Evolutionary conservation across 2,113 vertebrate genomes (phyloP), one percentile per base, ranked within the genome.

Genomic region (Campylomormyrus tamandua): DNA sequence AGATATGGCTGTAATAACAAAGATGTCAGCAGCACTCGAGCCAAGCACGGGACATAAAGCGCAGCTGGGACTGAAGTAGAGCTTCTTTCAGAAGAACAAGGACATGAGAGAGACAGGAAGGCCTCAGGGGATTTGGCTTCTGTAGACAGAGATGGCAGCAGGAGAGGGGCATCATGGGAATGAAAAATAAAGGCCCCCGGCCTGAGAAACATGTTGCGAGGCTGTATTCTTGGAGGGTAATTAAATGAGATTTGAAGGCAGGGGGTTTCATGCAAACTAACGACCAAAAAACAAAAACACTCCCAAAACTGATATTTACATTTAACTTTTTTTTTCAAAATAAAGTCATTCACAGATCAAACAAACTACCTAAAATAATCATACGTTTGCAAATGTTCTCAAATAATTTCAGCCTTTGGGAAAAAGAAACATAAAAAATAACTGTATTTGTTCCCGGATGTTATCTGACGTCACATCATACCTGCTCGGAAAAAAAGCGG

Each of bases 401-500:
- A 24, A n/a, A n/a, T 50, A 85, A 50, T 86, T 48, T 2, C 31
- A 77, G 1, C 70, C 27, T 80, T 80, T 42, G 35, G 4, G 11
- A 50, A 50, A 45, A 62, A 92, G 53, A 90, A 92, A 45, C 56
- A 91, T 62, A 95, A 93, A 91, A 92, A 56, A 24, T 21, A 53
- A 9, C 39, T 7, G 35, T 35, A 3, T 35, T 53, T 39, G 11
- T 50, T 87, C 21, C 85, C 21, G 50, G 85, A 53, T 5, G 46
- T 19, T 84, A 17, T 56, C 24, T 58, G 17, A 39, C n/a, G 10
- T 11, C 5, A 19, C 45, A 21, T n/a, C 58, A 21, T 94, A 98
- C 98, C 97, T 99, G 98, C 93, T 99, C 98, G 24, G 98, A 97
- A 94, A 99, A 98, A 95, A 99, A 99, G 93, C 98, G 96, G 95